phyloP scores from a whole-genome alignment of 2,888 invertebrate species.

The Augochlorella aurata region DNA sequence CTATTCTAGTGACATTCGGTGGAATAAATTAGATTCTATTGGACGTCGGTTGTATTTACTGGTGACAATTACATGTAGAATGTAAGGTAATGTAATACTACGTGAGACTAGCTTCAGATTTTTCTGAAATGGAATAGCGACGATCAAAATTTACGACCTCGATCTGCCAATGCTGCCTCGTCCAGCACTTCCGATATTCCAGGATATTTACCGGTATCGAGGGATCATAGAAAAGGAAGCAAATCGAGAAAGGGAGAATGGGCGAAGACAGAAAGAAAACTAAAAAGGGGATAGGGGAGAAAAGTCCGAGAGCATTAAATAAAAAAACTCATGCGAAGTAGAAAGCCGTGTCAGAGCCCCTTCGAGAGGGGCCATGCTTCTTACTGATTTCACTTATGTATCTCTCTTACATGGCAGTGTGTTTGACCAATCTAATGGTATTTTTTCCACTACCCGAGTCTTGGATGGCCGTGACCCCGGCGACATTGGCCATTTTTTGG shows the following conservation, averaged over 20 bases:
- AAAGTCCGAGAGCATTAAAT: conserved; percentile 18
- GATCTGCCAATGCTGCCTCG: conserved; percentile 7
- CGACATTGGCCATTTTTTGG: conserved; percentile 88
- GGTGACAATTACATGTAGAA: not conserved
- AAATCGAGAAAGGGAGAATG: not conserved
- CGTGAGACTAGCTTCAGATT: not conserved
- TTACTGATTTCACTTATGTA: conserved; percentile 68
- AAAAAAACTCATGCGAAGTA: conserved; percentile 75
- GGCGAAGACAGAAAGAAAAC: not conserved
- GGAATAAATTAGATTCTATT: not conserved
- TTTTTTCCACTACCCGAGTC: conserved; percentile 82
- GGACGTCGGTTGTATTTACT: not conserved
- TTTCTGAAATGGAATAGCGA: not conserved
- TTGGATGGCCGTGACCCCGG: conserved; percentile 81
- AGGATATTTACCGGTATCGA: conserved; percentile 16
- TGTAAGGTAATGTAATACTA: not conserved
- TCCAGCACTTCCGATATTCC: conserved; percentile 10
- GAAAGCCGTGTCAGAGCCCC: conserved; percentile 76
- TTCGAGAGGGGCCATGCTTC: conserved; percentile 75
- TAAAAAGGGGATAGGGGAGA: not conserved
- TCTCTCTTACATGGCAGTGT: conserved; percentile 81
- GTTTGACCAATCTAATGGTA: conserved; percentile 82
- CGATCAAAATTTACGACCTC: not conserved
- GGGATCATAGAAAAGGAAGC: not conserved
- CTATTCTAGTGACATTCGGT: not conserved